A percentile compares a stretch with the other conserved stretches of the same genome.
phyloP scores from a whole-genome alignment of 1,140 invertebrate genomes.

The Brachionus plicatilis region DNA sequence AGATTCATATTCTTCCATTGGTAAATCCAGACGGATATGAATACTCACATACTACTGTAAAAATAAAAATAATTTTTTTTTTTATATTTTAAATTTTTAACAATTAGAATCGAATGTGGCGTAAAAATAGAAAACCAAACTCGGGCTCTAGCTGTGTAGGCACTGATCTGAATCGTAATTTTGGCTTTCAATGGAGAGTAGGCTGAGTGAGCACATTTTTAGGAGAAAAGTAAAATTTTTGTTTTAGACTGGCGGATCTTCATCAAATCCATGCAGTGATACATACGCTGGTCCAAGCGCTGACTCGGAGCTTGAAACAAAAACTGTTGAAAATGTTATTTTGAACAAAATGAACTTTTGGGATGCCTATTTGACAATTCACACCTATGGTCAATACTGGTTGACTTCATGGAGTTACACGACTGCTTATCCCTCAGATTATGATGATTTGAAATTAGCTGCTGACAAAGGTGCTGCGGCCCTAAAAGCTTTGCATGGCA shows the following conservation, averaged over 20 bases:
- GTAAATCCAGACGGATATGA: conserved; percentile 41
- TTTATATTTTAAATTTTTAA: background rate
- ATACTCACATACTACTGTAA: conserved; percentile 9
- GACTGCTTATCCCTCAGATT: background rate
- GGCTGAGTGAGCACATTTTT: background rate
- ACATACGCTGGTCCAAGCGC: conserved; percentile 21
- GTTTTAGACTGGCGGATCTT: background rate
- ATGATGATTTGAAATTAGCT: background rate
- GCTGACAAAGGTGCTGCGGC: conserved; percentile 10
- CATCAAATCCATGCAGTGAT: conserved; percentile 38
- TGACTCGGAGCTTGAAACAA: conserved; percentile 36
- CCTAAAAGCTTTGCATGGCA: background rate
- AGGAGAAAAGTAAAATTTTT: background rate
- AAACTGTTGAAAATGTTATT: conserved; percentile 25
- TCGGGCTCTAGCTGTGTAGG: conserved; percentile 26
- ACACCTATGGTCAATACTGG: conserved; percentile 32
- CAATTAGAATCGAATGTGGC: conserved; percentile 41
- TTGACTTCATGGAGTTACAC: conserved; percentile 38
- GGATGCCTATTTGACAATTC: conserved; percentile 41
- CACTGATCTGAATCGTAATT: conserved; percentile 41
- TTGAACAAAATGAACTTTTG: background rate
- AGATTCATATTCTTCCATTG: conserved; percentile 32
- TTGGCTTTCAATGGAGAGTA: conserved; percentile 41
- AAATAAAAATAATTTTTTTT: background rate
- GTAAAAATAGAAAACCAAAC: conserved; percentile 41